Conservation (phyloP, 2,113 vertebrate species). For the Nannospalax galili region DNA sequence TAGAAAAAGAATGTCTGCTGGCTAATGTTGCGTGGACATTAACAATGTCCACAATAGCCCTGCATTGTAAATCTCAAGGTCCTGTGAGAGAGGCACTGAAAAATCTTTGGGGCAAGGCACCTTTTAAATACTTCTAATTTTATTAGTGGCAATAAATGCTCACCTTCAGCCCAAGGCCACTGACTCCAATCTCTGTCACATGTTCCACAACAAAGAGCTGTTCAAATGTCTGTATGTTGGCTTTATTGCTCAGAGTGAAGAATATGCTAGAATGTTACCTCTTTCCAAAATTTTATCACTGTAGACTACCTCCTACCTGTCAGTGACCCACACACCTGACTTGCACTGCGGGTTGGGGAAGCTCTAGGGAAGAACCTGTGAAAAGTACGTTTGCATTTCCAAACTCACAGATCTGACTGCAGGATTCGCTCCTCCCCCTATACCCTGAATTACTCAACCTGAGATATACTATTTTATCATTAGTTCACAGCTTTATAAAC, state of each 20-base stretch:
- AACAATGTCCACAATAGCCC: too few relatives aligned
- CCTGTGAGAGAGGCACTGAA: not conserved
- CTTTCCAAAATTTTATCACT: not conserved
- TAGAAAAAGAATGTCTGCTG: not conserved
- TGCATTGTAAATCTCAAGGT: not conserved
- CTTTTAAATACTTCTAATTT: constrained; percentile 9
- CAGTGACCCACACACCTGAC: not conserved
- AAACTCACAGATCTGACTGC: not conserved
- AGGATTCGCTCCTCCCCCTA: not conserved
- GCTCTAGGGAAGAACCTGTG: not conserved
- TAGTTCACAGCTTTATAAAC: not conserved
- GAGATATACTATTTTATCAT: not conserved
- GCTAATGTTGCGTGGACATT: not conserved
- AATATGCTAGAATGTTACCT: not conserved
- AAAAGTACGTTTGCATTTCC: not conserved
- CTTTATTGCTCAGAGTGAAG: not conserved
- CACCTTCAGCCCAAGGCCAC: not conserved
- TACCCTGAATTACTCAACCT: not conserved
- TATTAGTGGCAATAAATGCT: not conserved
- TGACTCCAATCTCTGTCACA: not conserved
- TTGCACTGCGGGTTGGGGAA: too few relatives aligned
- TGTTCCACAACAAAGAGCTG: not conserved
- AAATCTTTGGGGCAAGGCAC: not conserved
- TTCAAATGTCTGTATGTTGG: not conserved
- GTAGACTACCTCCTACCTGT: not conserved